A percentile compares a stretch with the other conserved stretches of the same genome.
These are phyloP conservation scores for Falco columbarius DNA, from an alignment of 2,797 vertebrate genomes.

Conservation along the genomic window DNA sequence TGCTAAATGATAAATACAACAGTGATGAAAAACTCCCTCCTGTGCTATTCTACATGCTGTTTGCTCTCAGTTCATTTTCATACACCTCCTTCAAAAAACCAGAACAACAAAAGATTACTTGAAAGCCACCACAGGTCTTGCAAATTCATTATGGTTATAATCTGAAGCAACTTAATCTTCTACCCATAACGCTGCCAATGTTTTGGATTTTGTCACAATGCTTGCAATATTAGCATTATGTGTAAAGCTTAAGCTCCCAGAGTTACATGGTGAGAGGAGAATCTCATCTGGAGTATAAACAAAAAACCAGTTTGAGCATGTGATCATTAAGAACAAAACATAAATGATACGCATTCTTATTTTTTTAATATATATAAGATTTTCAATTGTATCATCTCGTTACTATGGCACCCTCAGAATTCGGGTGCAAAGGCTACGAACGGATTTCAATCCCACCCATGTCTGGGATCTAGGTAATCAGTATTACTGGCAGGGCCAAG, in stretches of 20 bases:
- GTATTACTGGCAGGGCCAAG: neutral
- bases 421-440: neutral
- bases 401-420: neutral
- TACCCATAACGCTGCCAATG: neutral
- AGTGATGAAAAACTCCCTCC: slow-evolving; percentile 30
- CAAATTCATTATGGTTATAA: neutral
- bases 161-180: slow-evolving; percentile 17
- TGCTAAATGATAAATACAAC: slow-evolving; percentile 47
- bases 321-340: neutral
- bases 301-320: neutral
- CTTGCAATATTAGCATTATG: neutral
- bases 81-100: neutral
- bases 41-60: slow-evolving; percentile 11
- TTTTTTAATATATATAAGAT: neutral
- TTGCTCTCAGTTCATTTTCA: slow-evolving; percentile 35
- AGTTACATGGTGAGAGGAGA: neutral
- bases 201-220: slow-evolving; percentile 7
- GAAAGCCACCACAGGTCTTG: slow-evolving; percentile 10
- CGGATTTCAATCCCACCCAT: neutral
- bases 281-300: neutral
- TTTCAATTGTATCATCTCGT: neutral
- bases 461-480: neutral
- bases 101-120: neutral
- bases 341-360: neutral
- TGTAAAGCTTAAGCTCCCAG: neutral